Evolutionary conservation across 2,888 invertebrate genomes (phyloP).

Genomic region (Anticlea derivata): DNA sequence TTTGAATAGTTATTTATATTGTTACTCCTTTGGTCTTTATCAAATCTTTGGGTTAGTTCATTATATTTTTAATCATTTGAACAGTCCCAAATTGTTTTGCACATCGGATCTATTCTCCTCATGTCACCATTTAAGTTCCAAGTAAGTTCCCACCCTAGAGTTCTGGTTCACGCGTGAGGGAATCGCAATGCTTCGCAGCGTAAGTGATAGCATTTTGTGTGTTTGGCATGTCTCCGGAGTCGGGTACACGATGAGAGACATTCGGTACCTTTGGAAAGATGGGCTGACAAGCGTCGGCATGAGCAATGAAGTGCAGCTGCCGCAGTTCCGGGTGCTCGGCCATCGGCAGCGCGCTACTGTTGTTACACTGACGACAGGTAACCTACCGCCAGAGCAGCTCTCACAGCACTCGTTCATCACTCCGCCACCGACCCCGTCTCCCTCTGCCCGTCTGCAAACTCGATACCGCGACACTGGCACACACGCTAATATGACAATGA

Average conservation of each 20-base stretch:
- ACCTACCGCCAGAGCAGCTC: constrained; percentile 73
- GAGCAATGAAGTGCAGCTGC: constrained; percentile 97
- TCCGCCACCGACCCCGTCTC: constrained; percentile 78
- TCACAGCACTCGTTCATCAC: constrained; percentile 73
- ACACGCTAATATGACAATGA: constrained; percentile 74
- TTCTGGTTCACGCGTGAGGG: constrained; percentile 55
- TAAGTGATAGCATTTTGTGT: constrained; percentile 84
- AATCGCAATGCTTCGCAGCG: constrained; percentile 75
- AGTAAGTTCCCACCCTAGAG: constrained; percentile 49
- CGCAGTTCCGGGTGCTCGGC: constrained; percentile 98
- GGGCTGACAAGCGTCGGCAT: constrained; percentile 97
- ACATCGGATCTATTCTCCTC: constrained; percentile 44
- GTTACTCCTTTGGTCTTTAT: constrained; percentile 1
- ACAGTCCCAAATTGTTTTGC: constrained; percentile 42
- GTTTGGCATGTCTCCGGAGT: constrained; percentile 88
- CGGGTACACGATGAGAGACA: constrained; percentile 99
- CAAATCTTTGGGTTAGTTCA: constrained; percentile 8
- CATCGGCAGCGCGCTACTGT: constrained; percentile 97
- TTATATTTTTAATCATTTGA: neutral
- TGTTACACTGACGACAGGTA: constrained; percentile 98
- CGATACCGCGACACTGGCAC: constrained; percentile 76
- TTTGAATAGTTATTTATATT: neutral
- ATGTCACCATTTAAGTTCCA: constrained; percentile 50
- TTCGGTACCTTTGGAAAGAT: constrained; percentile 98
- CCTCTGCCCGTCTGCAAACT: constrained; percentile 77